Conservation (phyloP, 1,140 invertebrate genomes). For the Zaprionus davidi region DNA sequence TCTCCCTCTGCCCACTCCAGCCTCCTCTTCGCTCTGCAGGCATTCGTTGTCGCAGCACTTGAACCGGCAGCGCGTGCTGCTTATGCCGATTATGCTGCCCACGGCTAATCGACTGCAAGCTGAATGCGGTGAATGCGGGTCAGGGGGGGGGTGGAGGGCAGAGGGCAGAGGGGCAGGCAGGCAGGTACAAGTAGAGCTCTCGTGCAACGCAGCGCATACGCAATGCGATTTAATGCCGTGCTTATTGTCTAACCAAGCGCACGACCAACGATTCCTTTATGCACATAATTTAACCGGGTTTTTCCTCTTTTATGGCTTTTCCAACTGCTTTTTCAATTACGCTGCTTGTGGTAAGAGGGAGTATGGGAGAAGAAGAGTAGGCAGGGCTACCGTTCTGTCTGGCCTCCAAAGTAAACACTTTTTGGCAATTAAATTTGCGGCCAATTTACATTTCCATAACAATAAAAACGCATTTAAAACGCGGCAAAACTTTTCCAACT, state of each 20-base stretch:
- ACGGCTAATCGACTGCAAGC: slow-evolving; percentile 34
- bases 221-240: slow-evolving; percentile 62
- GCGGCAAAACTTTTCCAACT: slow-evolving; percentile 40
- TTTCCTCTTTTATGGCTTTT: slow-evolving; percentile 28
- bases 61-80: neutral
- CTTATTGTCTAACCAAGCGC: slow-evolving; percentile 62
- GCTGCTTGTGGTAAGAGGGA: neutral
- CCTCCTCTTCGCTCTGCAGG: neutral
- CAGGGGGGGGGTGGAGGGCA: neutral
- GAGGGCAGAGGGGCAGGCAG: neutral
- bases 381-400: neutral
- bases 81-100: slow-evolving; percentile 45
- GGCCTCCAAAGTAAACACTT: slow-evolving; percentile 66
- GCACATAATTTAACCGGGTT: slow-evolving; percentile 54
- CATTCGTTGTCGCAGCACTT: neutral
- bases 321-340: slow-evolving; percentile 38
- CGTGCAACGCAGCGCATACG: slow-evolving; percentile 66
- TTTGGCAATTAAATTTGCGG: slow-evolving; percentile 72
- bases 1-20: no score
- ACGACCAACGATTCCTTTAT: slow-evolving; percentile 27
- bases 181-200: slow-evolving; percentile 13
- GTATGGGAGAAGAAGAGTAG: neutral
- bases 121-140: neutral
- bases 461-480: slow-evolving; percentile 69
- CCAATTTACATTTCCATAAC: slow-evolving; percentile 70